phyloP scores from a whole-genome alignment of 2,888 invertebrate genomes.

The Odontocolon sp. region DNA sequence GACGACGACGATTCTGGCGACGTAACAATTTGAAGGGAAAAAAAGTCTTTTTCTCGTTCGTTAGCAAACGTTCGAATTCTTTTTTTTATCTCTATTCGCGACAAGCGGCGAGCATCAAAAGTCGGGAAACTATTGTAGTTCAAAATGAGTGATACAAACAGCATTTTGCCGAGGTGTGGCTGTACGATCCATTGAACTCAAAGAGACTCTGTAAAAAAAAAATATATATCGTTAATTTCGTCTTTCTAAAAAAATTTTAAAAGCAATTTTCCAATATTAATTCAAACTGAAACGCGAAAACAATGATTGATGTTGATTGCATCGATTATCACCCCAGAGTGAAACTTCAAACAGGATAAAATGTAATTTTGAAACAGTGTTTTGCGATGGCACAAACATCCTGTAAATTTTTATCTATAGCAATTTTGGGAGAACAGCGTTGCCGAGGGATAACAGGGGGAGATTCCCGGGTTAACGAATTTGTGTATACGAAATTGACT shows the following conservation, averaged over 20 bases:
- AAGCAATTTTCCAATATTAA: too few species aligned
- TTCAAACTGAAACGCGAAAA: not conserved
- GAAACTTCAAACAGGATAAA: not conserved
- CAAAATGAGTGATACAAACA: conserved; percentile 39
- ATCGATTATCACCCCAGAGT: not conserved
- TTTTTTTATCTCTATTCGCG: conserved; percentile 2
- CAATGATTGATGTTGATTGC: not conserved
- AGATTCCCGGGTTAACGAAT: conserved; percentile 17
- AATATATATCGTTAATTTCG: not conserved
- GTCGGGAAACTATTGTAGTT: conserved; percentile 25
- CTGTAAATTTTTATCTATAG: conserved; percentile 55
- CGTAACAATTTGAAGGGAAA: conserved; percentile 42
- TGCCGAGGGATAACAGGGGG: not conserved
- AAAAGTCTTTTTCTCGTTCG: conserved; percentile 36
- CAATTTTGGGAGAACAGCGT: conserved; percentile 42
- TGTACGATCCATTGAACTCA: not conserved
- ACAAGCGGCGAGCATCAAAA: not conserved
- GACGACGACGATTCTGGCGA: conserved; percentile 21
- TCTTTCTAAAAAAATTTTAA: too few species aligned
- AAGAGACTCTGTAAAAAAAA: not conserved
- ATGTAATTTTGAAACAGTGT: not conserved
- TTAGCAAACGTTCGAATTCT: conserved; percentile 39
- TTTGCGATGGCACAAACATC: not conserved
- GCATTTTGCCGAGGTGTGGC: not conserved
- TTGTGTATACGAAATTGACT: conserved; percentile 55